Conservation (phyloP, 2,113 vertebrate genomes). For the Micronycteris hirsuta region DNA sequence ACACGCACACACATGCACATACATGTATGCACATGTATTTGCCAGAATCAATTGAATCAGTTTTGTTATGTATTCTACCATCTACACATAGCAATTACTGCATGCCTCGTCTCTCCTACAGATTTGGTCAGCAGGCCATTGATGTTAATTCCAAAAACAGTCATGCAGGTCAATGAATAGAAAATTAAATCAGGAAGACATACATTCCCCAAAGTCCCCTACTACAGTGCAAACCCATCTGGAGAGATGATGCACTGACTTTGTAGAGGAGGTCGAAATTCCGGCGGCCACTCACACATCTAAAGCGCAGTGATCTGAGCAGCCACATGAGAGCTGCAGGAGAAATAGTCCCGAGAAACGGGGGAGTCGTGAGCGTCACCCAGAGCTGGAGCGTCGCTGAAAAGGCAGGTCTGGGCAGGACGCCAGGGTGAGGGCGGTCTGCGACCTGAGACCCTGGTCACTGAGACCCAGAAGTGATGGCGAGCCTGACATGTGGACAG, state of each 20-base stretch:
- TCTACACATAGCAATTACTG: background rate
- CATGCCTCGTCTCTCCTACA: background rate
- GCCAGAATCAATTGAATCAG: background rate
- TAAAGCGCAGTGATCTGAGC: background rate
- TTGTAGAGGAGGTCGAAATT: background rate
- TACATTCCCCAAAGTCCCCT: background rate
- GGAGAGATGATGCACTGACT: background rate
- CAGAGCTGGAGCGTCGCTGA: background rate
- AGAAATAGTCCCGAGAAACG: background rate
- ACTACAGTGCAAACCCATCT: background rate
- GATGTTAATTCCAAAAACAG: background rate
- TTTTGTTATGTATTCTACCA: background rate
- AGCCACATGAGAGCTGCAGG: rapidly evolving
- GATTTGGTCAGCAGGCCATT: background rate
- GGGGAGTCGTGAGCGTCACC: rapidly evolving
- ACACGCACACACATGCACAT: background rate
- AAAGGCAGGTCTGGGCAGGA: background rate
- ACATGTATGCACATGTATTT: background rate
- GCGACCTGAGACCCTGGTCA: background rate
- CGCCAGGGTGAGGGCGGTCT: background rate
- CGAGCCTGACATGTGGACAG: too few relatives aligned
- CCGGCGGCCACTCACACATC: background rate
- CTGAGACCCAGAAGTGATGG: background rate
- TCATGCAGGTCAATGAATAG: background rate
- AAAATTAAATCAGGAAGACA: background rate